Base-by-base conservation (phyloP, 1,140 invertebrate genomes). In the Drosophila paulistorum region DNA sequence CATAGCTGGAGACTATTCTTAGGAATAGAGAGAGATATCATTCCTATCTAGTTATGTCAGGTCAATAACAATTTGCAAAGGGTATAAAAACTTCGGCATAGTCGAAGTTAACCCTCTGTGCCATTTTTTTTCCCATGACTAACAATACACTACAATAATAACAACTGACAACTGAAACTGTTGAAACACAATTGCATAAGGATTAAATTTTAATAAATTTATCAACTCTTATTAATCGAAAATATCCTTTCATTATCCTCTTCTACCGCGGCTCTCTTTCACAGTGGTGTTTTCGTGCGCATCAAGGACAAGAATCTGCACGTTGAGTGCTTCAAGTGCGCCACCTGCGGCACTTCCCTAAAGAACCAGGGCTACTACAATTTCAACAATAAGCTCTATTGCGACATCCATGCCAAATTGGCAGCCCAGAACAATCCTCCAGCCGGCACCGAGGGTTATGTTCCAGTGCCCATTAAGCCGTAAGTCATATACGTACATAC, bases 341-440 rank as follows among this genome's bases (percentile, higher is more conserved):
- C 97, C 54, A 98, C 97, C 45, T 99, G 98, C 92, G 98, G 98
- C 73, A 95, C 96, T 35, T 98, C 97, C 10, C 93, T 99, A 71
- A 99, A 99, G 93, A 99, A 99, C 93, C 96, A 98, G 92, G 98
- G 97, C 57, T 98, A 98, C 92, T 98, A 98, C 94, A 98, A 97
- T 92, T 96, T 98, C 90, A 98, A 98, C 92, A 97, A 97, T 87
- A 98, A 98, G 93, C 93, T 99, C 61, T 99, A 99, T 92, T 99
- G 98, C 93, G 98, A 99, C 92, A 96, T 98, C 77, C 98, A 99
- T 91, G 98, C 98, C 42, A 97, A 97, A 93, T 94, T 97, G 85
- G 96, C 97, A 7, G 97, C 97, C 23, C 94, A 96, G 84, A 95
- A 96, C 91, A 95, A 96, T 91, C 95, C 96, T 66, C 96, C 97